A percentile compares a stretch with the other conserved stretches of the same genome.
phyloP scores from a whole-genome alignment of 2,888 invertebrate genomes.

The Meteorus cinctellus region DNA sequence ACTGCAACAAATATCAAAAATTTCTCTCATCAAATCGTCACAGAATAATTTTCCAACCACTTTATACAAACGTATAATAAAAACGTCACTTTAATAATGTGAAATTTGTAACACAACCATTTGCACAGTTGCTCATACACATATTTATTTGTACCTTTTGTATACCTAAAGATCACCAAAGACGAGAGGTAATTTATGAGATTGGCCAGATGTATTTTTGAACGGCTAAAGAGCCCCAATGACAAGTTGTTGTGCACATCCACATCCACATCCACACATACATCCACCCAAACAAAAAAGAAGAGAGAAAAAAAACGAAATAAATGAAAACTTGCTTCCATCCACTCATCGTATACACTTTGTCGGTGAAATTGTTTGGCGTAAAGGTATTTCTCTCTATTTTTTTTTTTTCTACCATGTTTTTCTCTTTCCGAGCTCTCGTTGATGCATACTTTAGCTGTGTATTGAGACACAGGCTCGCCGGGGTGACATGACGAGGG shows the following conservation, averaged over 20 bases:
- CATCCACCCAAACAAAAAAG: constrained; percentile 11
- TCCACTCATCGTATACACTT: constrained; percentile 52
- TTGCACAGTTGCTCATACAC: not conserved
- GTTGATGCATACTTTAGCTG: constrained; percentile 31
- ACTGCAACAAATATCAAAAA: too few relatives aligned
- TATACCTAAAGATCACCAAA: not conserved
- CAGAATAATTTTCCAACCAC: too few relatives aligned
- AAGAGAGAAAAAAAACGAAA: constrained; percentile 2
- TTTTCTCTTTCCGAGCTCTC: constrained; percentile 30
- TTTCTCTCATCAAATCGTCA: too few relatives aligned
- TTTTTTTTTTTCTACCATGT: not conserved
- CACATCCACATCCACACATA: not conserved
- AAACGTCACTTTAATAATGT: not conserved
- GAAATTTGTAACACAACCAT: not conserved
- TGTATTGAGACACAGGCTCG: constrained; percentile 64
- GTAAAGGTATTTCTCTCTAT: constrained; percentile 53
- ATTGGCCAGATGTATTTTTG: constrained; percentile 53
- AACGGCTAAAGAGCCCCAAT: constrained; percentile 44
- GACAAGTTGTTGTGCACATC: constrained; percentile 51
- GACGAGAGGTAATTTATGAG: constrained; percentile 40
- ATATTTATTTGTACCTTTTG: constrained; percentile 1
- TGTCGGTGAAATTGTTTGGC: constrained; percentile 62
- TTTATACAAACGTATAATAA: not conserved
- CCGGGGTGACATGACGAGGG: constrained; percentile 70
- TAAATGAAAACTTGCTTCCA: constrained; percentile 21